Evolutionary conservation across 2,797 vertebrate species (phyloP).

Genomic region (Semaprochilodus insignis): DNA sequence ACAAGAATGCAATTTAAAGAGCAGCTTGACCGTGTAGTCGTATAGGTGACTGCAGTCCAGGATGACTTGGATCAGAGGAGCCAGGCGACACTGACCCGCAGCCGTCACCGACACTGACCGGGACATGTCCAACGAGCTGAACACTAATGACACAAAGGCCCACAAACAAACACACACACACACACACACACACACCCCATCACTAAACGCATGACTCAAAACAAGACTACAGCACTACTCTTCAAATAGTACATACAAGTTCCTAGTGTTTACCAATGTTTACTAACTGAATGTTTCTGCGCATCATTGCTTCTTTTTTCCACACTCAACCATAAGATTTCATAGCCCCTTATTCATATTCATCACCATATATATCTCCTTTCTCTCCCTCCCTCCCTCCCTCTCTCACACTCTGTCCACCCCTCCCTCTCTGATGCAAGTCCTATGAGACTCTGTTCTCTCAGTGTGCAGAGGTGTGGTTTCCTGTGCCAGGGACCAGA

Average conservation of each 20-base stretch:
- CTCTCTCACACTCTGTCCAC: not conserved
- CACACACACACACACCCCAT: constrained; percentile 5
- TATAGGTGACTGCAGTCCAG: constrained; percentile 97
- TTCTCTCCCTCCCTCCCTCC: constrained; percentile 21
- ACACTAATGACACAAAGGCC: constrained; percentile 77
- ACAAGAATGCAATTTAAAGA: constrained; percentile 99
- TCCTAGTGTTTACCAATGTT: not conserved
- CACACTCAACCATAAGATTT: not conserved
- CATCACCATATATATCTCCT: constrained; percentile 37
- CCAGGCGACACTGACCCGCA: constrained; percentile 95
- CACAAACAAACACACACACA: not conserved
- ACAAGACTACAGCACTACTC: not conserved
- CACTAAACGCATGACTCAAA: not conserved
- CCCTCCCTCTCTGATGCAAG: constrained; percentile 49
- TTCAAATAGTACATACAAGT: not conserved
- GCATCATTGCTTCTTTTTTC: constrained; percentile 15
- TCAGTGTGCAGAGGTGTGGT: constrained; percentile 71
- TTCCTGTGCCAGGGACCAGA: constrained; percentile 69
- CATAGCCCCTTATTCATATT: constrained; percentile 43
- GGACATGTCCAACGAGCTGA: constrained; percentile 96
- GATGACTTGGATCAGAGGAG: constrained; percentile 96
- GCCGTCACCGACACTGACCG: constrained; percentile 94
- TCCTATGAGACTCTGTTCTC: constrained; percentile 58
- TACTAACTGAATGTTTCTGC: not conserved
- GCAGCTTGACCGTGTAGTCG: constrained; percentile 95